A percentile compares a stretch with the other conserved stretches of the same genome.
phyloP scores from a whole-genome alignment of 92 coral and sea anemone genomes.

The Pocillopora meandrina region DNA sequence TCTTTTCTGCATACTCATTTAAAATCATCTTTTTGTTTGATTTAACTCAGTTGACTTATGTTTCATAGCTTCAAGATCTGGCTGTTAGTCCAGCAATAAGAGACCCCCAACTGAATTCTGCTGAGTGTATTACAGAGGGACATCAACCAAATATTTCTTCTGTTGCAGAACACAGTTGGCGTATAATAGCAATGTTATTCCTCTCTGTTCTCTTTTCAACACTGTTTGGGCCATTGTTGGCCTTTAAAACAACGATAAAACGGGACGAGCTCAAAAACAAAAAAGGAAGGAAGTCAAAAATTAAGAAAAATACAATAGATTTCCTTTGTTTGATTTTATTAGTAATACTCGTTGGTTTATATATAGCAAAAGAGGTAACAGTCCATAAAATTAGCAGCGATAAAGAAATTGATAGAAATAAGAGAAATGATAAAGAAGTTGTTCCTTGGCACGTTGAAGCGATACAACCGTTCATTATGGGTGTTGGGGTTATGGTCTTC shows the following conservation, averaged over 20 bases:
- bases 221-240: neutral
- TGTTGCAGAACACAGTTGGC: neutral
- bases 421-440: no score
- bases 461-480: no score
- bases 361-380: neutral
- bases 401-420: no score
- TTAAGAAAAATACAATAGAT: neutral
- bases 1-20: no score
- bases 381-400: neutral
- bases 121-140: slow-evolving; percentile 2
- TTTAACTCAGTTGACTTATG: neutral
- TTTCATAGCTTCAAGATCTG: slow-evolving; percentile 18
- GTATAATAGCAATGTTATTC: neutral
- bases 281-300: no score
- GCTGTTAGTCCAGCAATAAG: slow-evolving; percentile 1
- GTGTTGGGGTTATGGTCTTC: no score
- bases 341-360: neutral
- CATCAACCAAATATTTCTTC: neutral
- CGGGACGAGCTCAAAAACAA: neutral
- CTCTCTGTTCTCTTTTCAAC: neutral
- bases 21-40: no score
- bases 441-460: no score
- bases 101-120: slow-evolving; percentile 9
- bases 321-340: neutral
- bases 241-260: neutral